Base-by-base conservation (phyloP, 1,140 invertebrate species). In the Aethina tumida region DNA sequence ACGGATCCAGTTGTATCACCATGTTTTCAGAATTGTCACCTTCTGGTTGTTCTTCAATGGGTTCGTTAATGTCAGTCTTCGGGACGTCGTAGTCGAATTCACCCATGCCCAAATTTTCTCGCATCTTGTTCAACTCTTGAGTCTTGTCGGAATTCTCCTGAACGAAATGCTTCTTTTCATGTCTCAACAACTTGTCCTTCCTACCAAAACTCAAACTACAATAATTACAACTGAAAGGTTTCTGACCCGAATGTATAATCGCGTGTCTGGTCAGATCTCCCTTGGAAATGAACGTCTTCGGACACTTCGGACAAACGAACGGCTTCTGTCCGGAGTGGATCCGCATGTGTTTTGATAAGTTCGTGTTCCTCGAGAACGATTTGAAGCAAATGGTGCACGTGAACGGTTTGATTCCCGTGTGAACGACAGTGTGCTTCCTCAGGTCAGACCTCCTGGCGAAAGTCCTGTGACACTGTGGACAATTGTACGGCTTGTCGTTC, bases 321-420 rank as follows among this genome's bases (percentile, higher is more conserved):
- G 74, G 74, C 42, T 79, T 80, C 41, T 65, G 67, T 1, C 78
- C 78, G 20, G 71, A 74, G 59, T 83, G 81, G 20, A 77, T 77
- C 29, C 86, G 69, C 43, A 89, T 67, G 59, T 94, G 89, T 48
- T 90, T 83, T 41, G 86, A 82, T 3, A 92, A 68, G 64, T 91
- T 92, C 35, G 83, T 85, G 41, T 81, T 85, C 9, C 77, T 58
- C 8, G 75, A 77, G 47, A 81, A 81, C 30, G 71, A 74, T 59
- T 80, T 80, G 10, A 67, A 68, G 58, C 79, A 82, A 38, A 76
- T 68, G 12, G 69, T 66, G 57, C 79, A 83, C 22, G 72, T 71
- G 52, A 72, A 80, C 8, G 77, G 77, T 26, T 74, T 66, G 16
- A 76, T 68, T 5, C 80, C 81, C 1, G 81, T 84, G 34, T 85